phyloP scores from a whole-genome alignment of 2,113 vertebrate genomes.

The Dasyurus viverrinus region DNA sequence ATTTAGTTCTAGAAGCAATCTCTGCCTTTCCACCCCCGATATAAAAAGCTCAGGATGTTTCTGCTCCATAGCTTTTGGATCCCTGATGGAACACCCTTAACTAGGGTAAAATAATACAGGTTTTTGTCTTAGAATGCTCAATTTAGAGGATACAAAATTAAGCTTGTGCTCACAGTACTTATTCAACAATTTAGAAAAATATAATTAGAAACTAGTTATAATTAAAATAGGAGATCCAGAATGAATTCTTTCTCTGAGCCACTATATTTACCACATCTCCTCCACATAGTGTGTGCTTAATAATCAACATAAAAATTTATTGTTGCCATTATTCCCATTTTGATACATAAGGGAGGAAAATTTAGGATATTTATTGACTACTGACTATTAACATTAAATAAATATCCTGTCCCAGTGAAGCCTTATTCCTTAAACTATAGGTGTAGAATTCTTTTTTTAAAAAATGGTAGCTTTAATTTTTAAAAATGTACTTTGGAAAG shows the following conservation, averaged over 20 bases:
- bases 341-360: neutral
- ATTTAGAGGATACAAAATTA: neutral
- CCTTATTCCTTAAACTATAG: neutral
- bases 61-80: neutral
- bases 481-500: neutral
- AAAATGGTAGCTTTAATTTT: neutral
- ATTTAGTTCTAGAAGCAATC: neutral
- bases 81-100: too few relatives aligned
- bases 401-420: neutral
- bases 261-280: neutral
- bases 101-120: neutral
- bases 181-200: neutral
- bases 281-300: neutral
- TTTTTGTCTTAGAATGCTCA: neutral
- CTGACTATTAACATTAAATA: neutral
- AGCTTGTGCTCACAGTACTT: neutral
- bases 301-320: neutral
- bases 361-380: neutral
- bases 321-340: neutral
- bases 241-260: neutral
- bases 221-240: neutral
- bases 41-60: neutral
- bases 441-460: neutral
- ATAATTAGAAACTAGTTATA: neutral
- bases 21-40: neutral